phyloP scores from a whole-genome alignment of 2,797 vertebrate genomes.

The Pterois miles region DNA sequence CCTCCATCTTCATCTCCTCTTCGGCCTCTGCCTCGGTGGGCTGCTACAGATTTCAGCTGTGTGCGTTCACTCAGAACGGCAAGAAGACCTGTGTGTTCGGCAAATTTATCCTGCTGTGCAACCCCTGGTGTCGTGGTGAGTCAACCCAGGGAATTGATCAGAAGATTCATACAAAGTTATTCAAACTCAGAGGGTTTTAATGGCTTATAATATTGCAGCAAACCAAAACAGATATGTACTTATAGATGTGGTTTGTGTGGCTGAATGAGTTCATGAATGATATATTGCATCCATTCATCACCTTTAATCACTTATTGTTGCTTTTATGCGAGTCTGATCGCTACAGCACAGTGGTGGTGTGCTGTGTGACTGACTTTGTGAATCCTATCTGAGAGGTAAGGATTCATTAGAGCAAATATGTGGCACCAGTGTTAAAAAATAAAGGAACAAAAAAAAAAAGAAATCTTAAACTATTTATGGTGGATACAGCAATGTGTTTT shows the following conservation, averaged over 20 bases:
- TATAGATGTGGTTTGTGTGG: not conserved
- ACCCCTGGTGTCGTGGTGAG: constrained; percentile 83
- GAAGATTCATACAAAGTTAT: not conserved
- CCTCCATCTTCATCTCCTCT: constrained; percentile 65
- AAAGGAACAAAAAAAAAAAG: not conserved
- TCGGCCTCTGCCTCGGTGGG: constrained; percentile 76
- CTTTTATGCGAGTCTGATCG: not conserved
- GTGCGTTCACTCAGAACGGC: not conserved
- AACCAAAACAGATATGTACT: not conserved
- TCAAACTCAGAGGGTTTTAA: not conserved
- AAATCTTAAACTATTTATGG: not conserved
- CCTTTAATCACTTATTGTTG: not conserved
- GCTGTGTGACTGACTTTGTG: too few species aligned
- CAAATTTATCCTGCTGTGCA: constrained; percentile 79
- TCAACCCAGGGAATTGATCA: not conserved
- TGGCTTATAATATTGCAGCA: not conserved
- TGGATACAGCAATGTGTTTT: not conserved
- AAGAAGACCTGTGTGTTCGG: constrained; percentile 6
- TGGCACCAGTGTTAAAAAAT: not conserved
- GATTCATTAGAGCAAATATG: not conserved
- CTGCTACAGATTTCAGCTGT: constrained; percentile 69
- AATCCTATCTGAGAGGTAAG: not conserved
- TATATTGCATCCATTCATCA: not conserved
- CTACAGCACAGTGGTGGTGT: not conserved
- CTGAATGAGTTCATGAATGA: not conserved